These are phyloP conservation scores for Gorsachius magnificus DNA, from an alignment of 2,797 vertebrate genomes.

Conservation along the genomic window DNA sequence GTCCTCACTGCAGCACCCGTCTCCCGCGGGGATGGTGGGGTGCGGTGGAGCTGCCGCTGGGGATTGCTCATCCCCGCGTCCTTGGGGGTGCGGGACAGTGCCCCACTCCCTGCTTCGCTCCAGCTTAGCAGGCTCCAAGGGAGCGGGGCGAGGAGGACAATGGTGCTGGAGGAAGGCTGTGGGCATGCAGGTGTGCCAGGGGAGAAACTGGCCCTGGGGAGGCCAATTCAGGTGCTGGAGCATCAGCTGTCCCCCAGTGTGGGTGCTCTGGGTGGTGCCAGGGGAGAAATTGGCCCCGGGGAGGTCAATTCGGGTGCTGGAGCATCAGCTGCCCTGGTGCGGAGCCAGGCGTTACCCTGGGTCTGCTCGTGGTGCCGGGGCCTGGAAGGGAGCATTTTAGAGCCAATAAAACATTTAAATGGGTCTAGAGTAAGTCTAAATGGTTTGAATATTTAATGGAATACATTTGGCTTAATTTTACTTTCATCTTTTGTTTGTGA, in stretches of 20 bases:
- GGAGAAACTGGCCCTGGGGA: background rate
- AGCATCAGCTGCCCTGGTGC: background rate
- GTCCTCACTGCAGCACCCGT: background rate
- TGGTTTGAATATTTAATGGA: conserved; percentile 49
- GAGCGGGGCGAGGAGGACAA: background rate
- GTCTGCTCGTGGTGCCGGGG: accelerated
- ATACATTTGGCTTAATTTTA: conserved; percentile 51
- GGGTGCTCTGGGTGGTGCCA: background rate
- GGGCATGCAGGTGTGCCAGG: background rate
- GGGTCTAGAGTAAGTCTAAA: conserved; percentile 30
- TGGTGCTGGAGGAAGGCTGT: background rate
- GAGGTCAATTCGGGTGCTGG: background rate
- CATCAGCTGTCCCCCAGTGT: background rate
- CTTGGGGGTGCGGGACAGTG: accelerated
- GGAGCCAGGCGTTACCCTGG: background rate
- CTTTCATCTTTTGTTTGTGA: conserved; percentile 26
- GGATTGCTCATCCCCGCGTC: background rate
- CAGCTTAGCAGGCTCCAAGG: background rate
- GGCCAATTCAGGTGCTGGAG: background rate
- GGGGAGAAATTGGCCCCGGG: background rate
- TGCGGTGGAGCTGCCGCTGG: background rate
- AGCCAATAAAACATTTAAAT: conserved; percentile 6
- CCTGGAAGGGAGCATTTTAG: background rate
- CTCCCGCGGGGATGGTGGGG: background rate
- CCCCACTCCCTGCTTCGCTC: background rate